Conservation (phyloP, 1,140 invertebrate species). For the Agrilus planipennis region DNA sequence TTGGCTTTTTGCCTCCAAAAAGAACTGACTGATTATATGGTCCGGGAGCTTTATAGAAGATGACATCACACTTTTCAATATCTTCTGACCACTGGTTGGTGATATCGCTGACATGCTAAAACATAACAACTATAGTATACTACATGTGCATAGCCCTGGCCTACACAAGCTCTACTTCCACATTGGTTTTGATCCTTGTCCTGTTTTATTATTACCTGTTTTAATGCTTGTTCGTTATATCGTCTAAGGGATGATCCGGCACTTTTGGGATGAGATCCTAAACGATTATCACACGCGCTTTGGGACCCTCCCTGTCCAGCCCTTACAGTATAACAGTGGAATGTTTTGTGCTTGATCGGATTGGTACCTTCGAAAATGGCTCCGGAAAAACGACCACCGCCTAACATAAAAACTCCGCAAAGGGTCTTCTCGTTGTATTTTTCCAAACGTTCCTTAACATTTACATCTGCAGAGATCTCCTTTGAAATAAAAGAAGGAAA, state of each 20-base stretch:
- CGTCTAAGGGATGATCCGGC: conserved; percentile 70
- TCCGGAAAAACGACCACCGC: conserved; percentile 78
- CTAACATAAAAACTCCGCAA: conserved; percentile 70
- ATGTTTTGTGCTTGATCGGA: conserved; percentile 67
- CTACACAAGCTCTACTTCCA: too few relatives aligned
- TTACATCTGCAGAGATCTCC: conserved; percentile 13
- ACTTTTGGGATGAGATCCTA: conserved; percentile 55
- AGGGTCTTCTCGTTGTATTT: conserved; percentile 17
- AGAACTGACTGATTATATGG: conserved; percentile 58
- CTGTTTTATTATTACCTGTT: conserved; percentile 44
- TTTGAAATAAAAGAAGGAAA: conserved; percentile 3
- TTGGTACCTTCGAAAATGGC: conserved; percentile 61
- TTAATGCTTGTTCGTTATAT: conserved; percentile 61
- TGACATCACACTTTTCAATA: conserved; percentile 55
- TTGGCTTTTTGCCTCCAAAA: conserved; percentile 61
- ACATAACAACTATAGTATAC: too few relatives aligned
- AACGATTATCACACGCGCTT: conserved; percentile 51
- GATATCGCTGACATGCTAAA: conserved; percentile 70
- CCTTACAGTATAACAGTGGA: conserved; percentile 76
- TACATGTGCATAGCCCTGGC: too few relatives aligned
- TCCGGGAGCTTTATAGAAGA: conserved; percentile 68
- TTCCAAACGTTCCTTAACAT: conserved; percentile 12
- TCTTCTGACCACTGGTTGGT: conserved; percentile 55
- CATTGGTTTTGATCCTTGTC: background rate
- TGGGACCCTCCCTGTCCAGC: conserved; percentile 75